Evolutionary conservation across 1,140 invertebrate species (phyloP).

Genomic region (Cryptotermes secundus): DNA sequence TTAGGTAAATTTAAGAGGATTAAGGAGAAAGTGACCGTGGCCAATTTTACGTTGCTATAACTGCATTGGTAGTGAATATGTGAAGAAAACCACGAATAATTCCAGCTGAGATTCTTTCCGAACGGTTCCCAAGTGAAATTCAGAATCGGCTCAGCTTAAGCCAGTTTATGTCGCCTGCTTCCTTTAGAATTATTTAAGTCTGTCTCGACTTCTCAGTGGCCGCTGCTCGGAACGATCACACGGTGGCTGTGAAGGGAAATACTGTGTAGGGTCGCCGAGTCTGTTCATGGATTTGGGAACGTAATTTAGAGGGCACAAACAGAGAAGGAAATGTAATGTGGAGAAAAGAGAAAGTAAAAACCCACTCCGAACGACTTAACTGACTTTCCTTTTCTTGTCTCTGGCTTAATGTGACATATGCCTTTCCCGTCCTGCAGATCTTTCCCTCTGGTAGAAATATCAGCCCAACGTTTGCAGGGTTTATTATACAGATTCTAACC

Average conservation of each 20-base stretch:
- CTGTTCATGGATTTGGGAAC: not conserved
- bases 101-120: too few relatives aligned
- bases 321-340: not conserved
- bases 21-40: too few relatives aligned
- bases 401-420: not conserved
- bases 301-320: not conserved
- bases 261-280: not conserved
- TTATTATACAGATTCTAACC: not conserved
- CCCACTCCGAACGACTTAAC: not conserved
- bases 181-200: too few relatives aligned
- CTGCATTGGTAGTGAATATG: too few relatives aligned
- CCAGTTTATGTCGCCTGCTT: too few relatives aligned
- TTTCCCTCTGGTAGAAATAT: not conserved
- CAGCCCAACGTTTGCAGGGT: conserved; percentile 3
- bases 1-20: too few relatives aligned
- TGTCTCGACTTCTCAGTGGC: not conserved
- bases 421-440: not conserved
- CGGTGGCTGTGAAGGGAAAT: not conserved
- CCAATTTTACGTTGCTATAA: too few relatives aligned
- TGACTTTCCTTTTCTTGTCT: not conserved
- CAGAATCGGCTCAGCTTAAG: too few relatives aligned
- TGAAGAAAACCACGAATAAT: too few relatives aligned
- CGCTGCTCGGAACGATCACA: not conserved
- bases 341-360: not conserved
- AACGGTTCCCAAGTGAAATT: too few relatives aligned